phyloP scores from a whole-genome alignment of 2,113 vertebrate genomes.

The Cyprinus carpio region DNA sequence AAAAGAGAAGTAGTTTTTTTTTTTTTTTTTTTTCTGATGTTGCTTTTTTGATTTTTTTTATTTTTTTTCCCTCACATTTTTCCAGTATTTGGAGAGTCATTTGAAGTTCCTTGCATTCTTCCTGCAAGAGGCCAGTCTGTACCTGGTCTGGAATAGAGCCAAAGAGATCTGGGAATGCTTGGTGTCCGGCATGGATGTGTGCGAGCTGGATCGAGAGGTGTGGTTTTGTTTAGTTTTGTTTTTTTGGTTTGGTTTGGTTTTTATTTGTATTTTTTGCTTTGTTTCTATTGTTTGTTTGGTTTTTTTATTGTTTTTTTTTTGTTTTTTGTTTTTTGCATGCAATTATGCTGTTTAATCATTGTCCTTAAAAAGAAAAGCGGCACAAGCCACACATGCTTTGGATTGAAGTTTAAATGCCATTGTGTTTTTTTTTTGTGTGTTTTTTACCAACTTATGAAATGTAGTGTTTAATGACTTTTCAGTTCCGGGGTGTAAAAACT shows the following conservation, averaged over 20 bases:
- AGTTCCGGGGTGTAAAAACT: background rate
- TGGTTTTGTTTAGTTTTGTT: slow-evolving; percentile 41
- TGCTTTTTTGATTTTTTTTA: background rate
- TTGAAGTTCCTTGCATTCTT: slow-evolving; percentile 99
- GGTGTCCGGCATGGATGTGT: slow-evolving; percentile 93
- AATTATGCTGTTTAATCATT: background rate
- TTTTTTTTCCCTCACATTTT: slow-evolving; percentile 54
- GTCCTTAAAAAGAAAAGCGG: background rate
- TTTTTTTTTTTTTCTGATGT: background rate
- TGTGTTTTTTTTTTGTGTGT: too few relatives aligned
- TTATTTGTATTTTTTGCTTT: background rate
- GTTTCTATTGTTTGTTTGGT: background rate
- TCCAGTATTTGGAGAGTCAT: slow-evolving; percentile 96
- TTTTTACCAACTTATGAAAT: background rate
- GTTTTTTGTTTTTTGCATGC: background rate
- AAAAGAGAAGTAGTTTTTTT: background rate
- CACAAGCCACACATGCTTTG: background rate
- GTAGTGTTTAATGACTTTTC: background rate
- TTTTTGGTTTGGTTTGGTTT: background rate
- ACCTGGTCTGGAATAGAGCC: slow-evolving; percentile 96
- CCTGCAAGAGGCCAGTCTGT: slow-evolving; percentile 97
- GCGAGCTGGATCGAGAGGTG: slow-evolving; percentile 96
- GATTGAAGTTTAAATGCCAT: background rate
- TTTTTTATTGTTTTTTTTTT: background rate
- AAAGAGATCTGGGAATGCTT: slow-evolving; percentile 98